These are phyloP conservation scores for Embidobia sp. DNA, from an alignment of 2,888 invertebrate genomes.

Conservation along the genomic window DNA sequence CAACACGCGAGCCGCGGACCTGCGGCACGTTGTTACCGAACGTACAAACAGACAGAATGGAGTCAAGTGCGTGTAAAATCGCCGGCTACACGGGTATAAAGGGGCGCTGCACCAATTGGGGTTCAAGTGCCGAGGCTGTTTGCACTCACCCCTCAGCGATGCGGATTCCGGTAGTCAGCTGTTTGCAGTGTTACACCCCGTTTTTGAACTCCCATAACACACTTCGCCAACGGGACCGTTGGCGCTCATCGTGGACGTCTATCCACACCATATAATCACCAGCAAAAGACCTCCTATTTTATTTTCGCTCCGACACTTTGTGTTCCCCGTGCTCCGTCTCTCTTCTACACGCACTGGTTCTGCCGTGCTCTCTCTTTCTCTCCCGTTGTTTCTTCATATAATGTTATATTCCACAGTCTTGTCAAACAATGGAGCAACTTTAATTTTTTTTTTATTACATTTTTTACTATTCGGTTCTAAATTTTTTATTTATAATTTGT, in stretches of 20 bases:
- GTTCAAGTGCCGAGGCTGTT: constrained; percentile 75
- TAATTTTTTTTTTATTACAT: no score
- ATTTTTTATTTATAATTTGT: no score
- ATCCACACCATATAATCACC: constrained; percentile 71
- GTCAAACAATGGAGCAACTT: not conserved
- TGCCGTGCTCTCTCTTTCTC: not conserved
- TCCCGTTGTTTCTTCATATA: not conserved
- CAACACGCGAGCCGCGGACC: constrained; percentile 59
- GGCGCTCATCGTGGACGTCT: constrained; percentile 46
- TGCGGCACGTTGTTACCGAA: constrained; percentile 59
- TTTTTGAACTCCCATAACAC: constrained; percentile 66
- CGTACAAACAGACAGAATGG: constrained; percentile 78
- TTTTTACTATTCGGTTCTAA: no score
- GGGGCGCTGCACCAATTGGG: constrained; percentile 77
- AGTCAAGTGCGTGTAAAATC: constrained; percentile 85
- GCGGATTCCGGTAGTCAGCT: constrained; percentile 79
- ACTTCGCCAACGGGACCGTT: constrained; percentile 49
- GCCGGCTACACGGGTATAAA: constrained; percentile 78
- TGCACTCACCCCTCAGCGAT: constrained; percentile 77
- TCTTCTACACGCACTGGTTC: no score
- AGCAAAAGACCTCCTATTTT: constrained; percentile 61
- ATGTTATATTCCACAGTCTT: no score
- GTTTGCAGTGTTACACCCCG: constrained; percentile 70
- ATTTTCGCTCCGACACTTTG: no score
- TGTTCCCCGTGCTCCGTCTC: constrained; percentile 8